phyloP scores from a whole-genome alignment of 2,888 invertebrate genomes.

The Xiphydria camelus region DNA sequence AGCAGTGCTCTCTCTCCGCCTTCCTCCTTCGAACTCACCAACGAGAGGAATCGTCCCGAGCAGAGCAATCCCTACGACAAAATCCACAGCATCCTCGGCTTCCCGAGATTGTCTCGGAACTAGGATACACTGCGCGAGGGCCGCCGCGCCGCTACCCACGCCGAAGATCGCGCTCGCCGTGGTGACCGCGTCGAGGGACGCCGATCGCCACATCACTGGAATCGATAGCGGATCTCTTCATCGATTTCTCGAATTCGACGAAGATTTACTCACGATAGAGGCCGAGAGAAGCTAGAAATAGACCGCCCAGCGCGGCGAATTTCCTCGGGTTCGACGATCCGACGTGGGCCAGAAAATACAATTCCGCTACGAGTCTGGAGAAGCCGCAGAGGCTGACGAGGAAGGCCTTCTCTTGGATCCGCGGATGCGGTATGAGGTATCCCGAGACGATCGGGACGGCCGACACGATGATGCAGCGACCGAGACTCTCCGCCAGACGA shows the following conservation, averaged over 20 bases:
- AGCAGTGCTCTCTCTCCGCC: neutral
- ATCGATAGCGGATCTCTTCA: neutral
- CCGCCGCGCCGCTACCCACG: conserved; percentile 5
- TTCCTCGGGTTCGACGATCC: no score
- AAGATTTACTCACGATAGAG: conserved; percentile 10
- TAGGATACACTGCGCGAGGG: conserved; percentile 2
- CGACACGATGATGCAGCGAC: conserved; percentile 2
- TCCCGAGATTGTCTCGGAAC: conserved; percentile 6
- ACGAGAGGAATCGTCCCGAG: conserved; percentile 5
- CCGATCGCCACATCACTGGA: conserved; percentile 9
- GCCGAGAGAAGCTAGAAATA: no score
- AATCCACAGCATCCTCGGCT: conserved; percentile 2
- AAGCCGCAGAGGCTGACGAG: conserved; percentile 11
- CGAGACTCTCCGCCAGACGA: conserved; percentile 5
- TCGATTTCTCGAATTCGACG: neutral
- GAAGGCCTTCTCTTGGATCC: conserved; percentile 12
- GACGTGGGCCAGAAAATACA: no score
- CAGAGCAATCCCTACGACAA: conserved; percentile 4
- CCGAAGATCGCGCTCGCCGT: conserved; percentile 6
- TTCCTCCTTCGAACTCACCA: neutral
- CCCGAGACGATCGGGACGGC: conserved; percentile 3
- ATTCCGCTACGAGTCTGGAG: conserved; percentile 4
- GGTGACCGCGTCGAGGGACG: conserved; percentile 8
- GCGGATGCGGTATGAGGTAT: conserved; percentile 1
- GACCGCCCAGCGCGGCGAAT: no score